Base-by-base conservation (phyloP, 2,113 vertebrate genomes). In the Tychaedon coryphoeus region DNA sequence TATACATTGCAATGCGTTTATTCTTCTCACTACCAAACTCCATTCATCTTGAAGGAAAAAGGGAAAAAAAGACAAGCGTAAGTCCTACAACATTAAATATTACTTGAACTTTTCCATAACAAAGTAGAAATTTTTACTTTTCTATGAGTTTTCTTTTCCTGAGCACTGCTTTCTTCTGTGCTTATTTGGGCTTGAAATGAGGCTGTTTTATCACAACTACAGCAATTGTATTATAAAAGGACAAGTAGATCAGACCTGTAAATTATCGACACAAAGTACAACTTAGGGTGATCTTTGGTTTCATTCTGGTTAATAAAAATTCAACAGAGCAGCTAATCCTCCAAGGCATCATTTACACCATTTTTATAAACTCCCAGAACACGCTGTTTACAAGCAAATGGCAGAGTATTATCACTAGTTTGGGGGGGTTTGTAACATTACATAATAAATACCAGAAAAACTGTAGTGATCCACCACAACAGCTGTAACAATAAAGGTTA, bases 231-330 rank as follows among this genome's bases (percentile, higher is more conserved):
- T 57, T 62, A 45, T 56, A 61, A 88, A 73, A 89, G 56, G 29
- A 66, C 47, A 62, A 83, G 12, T 47, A 47, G 71, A 74, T 40
- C 10, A 65, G 42, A 67, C 23, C 60, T 51, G 60, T 84, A 77
- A 87, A 87, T 66, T 70, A 77, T 51, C 70, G 95, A 70, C 47
- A 84, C 58, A 51, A 79, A 65, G 74, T 65, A 48, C 57, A 92
- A 20, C 54, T 91, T 40, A 6, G 29, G 86, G 42, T 47, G 80
- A 94, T 77, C 84, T 94, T 92, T 94, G 84, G 19, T 54, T 91
- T 94, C 43, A 42, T 60, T 50, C 69, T 66, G n/a, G 76, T 94
- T 94, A 94, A 91, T 76, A 77, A 94, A 89, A 92, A 45, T 10
- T 38, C 34, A 28, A 17, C 26, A 31, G 42, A 62, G 12, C 42